Evolutionary conservation across 2,888 invertebrate species (phyloP), one percentile per base, ranked within the genome.

Genomic region (Agonum fuliginosum): DNA sequence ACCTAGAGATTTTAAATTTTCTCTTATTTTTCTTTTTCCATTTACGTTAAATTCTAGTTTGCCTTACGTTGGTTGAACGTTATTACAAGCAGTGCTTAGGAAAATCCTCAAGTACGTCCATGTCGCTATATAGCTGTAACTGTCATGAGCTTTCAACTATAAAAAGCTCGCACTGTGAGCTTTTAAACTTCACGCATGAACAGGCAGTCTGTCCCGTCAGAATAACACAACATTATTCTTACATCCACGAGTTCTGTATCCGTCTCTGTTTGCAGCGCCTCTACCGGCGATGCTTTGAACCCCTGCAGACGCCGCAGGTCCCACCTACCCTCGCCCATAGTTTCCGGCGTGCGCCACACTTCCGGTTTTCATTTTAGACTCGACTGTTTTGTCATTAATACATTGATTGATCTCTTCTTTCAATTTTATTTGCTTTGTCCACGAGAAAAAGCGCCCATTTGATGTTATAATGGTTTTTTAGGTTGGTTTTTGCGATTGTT

Each of bases 171-270:
- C 83, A 83, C 83, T 80, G 83, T 81, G 82, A 84, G 84, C 84
- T 83, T 84, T 84, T 84, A 84, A 84, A 84, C 83, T 84, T 84
- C 83, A 84, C 84, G 84, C 85, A 84, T 84, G 85, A 84, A 84
- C 83, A 82, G 81, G 81, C 82, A 81, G 81, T 80, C 83, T 83
- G 83, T 83, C 84, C 84, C 83, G 85, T 84, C 85, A 85, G 83
- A 83, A 83, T 82, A 83, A 82, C 83, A 82, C 81, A 82, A 81
- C 84, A 82, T 82, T 83, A 82, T 82, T 82, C 82, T 79, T 79
- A 79, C 81, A 80, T 54, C 80, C 81, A 79, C 76, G 80, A 30
- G 67, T 20, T 54, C 17, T 54, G 46, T 46, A 62, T 27, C 17
- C 46, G 22, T 3, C 19, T 54, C 5, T 19, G 54, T 19, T n/a